These are phyloP conservation scores for Origma solitaria DNA, from an alignment of 2,113 vertebrate genomes.

Conservation along the genomic window DNA sequence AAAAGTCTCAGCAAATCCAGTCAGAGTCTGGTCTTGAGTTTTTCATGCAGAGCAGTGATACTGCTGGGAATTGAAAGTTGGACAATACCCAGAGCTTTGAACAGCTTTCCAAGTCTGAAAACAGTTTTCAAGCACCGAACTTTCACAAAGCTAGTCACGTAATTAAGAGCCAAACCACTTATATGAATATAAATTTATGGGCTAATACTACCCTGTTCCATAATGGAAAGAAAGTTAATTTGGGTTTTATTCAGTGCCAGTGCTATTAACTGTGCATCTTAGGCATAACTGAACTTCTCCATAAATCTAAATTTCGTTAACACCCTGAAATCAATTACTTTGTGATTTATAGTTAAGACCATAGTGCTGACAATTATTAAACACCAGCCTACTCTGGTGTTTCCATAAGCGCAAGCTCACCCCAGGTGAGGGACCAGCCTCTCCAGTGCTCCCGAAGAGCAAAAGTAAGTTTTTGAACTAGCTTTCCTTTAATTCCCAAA, in stretches of 20 bases:
- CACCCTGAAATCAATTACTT: constrained; percentile 7
- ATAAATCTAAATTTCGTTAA: constrained; percentile 28
- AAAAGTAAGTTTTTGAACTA: background rate
- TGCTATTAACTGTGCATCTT: background rate
- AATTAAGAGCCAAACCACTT: constrained; percentile 5
- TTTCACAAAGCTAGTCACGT: background rate
- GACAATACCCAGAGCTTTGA: background rate
- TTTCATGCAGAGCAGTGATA: background rate
- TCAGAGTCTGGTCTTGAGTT: background rate
- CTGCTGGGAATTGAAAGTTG: background rate
- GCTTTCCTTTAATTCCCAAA: background rate
- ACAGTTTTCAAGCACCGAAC: background rate
- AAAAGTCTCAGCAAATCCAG: background rate
- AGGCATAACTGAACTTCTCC: background rate
- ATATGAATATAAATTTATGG: background rate
- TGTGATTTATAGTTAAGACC: constrained; percentile 31
- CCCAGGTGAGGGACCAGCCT: background rate
- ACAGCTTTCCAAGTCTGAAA: background rate
- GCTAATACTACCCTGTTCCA: background rate
- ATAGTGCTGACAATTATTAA: background rate
- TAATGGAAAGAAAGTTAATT: constrained; percentile 9
- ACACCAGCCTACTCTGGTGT: background rate
- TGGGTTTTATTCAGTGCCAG: background rate
- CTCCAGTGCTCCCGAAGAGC: background rate
- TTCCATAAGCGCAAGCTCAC: background rate